These are phyloP conservation scores for Lissocephala sabroskyi DNA, from an alignment of 2,888 invertebrate genomes.

Conservation along the genomic window DNA sequence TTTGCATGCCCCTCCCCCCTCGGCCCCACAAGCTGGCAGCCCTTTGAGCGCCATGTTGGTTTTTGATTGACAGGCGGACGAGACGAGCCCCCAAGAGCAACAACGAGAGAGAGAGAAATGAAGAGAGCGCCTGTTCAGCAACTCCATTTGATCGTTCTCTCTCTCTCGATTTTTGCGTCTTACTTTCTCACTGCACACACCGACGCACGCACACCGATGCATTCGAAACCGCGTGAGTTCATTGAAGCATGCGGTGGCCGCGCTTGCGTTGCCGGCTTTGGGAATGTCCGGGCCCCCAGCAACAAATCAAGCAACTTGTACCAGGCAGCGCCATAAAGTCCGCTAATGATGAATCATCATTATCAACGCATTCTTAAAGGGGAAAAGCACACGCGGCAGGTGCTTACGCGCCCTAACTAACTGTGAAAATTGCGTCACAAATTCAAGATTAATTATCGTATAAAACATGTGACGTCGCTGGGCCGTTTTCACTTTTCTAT, in stretches of 20 bases:
- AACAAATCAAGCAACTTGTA: slow-evolving; percentile 1
- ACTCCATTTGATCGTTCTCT: not conserved
- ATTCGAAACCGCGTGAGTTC: slow-evolving; percentile 33
- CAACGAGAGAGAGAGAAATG: slow-evolving; percentile 1
- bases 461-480: slow-evolving; percentile 32
- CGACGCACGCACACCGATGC: not conserved
- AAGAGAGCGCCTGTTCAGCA: not conserved
- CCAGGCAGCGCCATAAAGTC: slow-evolving; percentile 7
- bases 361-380: slow-evolving; percentile 1
- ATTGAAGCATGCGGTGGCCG: slow-evolving; percentile 22
- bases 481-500: slow-evolving; percentile 44
- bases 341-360: not conserved
- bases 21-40: too few species aligned
- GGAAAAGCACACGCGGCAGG: slow-evolving; percentile 54
- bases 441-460: slow-evolving; percentile 20
- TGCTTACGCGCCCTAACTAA: not conserved
- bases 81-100: slow-evolving; percentile 46
- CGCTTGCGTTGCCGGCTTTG: too few species aligned
- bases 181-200: too few species aligned
- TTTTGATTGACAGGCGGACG: slow-evolving; percentile 36
- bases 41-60: slow-evolving; percentile 1
- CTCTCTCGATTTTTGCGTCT: too few species aligned
- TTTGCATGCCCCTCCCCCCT: too few species aligned
- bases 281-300: too few species aligned
- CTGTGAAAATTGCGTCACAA: slow-evolving; percentile 46